A percentile compares a stretch with the other conserved stretches of the same genome.
Evolutionary conservation across 1,140 invertebrate species (phyloP).

Genomic region (Lerema accius): DNA sequence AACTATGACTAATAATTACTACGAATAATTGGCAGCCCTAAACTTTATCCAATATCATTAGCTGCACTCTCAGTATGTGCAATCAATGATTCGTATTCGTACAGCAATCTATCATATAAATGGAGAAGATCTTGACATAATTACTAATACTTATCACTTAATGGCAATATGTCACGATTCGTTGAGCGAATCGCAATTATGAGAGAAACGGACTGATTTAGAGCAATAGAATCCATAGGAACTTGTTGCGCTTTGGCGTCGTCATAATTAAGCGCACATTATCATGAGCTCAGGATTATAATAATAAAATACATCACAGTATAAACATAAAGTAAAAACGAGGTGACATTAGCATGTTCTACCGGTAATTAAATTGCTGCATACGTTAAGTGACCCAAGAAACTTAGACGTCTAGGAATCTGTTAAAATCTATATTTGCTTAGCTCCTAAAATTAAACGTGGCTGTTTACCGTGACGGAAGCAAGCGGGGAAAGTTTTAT

Average conservation of each 20-base stretch:
- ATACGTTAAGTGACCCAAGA: too few species aligned
- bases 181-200: constrained; percentile 19
- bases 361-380: too few species aligned
- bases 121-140: constrained; percentile 18
- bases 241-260: too few species aligned
- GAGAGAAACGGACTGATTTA: constrained; percentile 6
- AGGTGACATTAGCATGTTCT: too few species aligned
- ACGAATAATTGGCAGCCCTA: too few species aligned
- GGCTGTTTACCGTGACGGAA: not conserved
- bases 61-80: not conserved
- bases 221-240: constrained; percentile 8
- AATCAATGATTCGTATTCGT: not conserved
- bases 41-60: too few species aligned
- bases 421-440: not conserved
- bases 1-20: too few species aligned
- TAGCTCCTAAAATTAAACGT: not conserved
- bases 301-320: too few species aligned
- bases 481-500: not conserved
- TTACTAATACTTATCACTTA: constrained; percentile 17
- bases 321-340: too few species aligned
- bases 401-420: too few species aligned
- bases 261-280: too few species aligned
- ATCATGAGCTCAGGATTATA: too few species aligned
- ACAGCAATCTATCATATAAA: constrained; percentile 9
- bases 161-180: constrained; percentile 18